These are phyloP conservation scores for Rhamphomyia laevipes DNA, from an alignment of 2,888 invertebrate genomes.

Conservation along the genomic window DNA sequence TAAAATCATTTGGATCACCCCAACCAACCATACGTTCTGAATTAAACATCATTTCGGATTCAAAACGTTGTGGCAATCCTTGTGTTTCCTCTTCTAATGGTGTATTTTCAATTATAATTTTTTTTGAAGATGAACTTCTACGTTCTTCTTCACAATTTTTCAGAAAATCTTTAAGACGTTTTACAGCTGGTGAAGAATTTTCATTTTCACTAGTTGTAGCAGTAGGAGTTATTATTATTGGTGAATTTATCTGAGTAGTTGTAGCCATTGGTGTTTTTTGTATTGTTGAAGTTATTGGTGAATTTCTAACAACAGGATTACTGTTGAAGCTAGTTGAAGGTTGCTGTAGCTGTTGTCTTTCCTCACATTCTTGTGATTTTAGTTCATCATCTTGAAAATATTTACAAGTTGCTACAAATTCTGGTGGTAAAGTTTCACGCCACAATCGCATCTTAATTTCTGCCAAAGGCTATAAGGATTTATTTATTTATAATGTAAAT, in stretches of 20 bases:
- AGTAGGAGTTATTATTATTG: not conserved
- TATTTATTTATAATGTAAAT: not conserved
- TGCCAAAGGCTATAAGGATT: conserved; percentile 8
- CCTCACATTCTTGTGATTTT: too few relatives aligned
- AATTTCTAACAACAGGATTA: conserved; percentile 12
- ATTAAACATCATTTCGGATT: conserved; percentile 14
- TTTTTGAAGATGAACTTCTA: conserved; percentile 21
- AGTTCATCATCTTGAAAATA: not conserved
- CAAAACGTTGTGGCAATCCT: not conserved
- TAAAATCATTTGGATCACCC: conserved; percentile 47
- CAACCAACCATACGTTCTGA: conserved; percentile 57
- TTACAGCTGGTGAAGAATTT: conserved; percentile 24
- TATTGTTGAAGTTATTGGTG: conserved; percentile 31
- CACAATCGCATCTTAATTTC: conserved; percentile 9
- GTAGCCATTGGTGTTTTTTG: conserved; percentile 23
- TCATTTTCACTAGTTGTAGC: conserved; percentile 7
- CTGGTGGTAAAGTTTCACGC: not conserved
- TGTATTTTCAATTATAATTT: conserved; percentile 1
- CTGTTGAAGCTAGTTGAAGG: too few relatives aligned
- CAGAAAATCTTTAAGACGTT: conserved; percentile 32
- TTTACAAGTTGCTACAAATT: not conserved
- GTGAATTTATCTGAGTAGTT: conserved; percentile 6
- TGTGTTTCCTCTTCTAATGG: conserved; percentile 7
- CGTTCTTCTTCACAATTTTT: conserved; percentile 27
- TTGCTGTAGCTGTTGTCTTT: too few relatives aligned